phyloP scores from a whole-genome alignment of 2,797 vertebrate genomes.

The Neoniphon sammara region DNA sequence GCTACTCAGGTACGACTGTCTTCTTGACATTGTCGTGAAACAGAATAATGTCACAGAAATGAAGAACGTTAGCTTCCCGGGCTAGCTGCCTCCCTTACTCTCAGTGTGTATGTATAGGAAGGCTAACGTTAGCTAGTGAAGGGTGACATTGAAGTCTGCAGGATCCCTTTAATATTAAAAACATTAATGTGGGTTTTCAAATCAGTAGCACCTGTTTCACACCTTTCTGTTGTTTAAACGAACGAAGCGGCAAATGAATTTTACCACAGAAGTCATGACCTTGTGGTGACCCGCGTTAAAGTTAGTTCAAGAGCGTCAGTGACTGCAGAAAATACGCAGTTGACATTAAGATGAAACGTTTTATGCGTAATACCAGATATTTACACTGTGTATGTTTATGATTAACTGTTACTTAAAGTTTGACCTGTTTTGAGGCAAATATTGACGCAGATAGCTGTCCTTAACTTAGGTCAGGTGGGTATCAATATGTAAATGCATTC shows the following conservation, averaged over 20 bases:
- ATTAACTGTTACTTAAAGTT: not conserved
- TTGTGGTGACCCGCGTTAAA: slow-evolving; percentile 75
- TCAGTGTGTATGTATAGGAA: not conserved
- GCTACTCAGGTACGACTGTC: slow-evolving; percentile 70
- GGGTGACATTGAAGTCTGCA: slow-evolving; percentile 68
- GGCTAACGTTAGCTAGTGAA: slow-evolving; percentile 22
- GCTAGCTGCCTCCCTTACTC: slow-evolving; percentile 54
- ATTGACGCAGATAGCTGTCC: not conserved
- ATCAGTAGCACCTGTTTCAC: not conserved
- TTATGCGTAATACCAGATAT: not conserved
- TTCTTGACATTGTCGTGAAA: accelerated
- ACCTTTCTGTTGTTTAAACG: not conserved
- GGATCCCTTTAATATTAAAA: not conserved
- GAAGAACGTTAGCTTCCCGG: not conserved
- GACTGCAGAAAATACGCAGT: slow-evolving; percentile 50
- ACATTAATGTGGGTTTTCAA: not conserved
- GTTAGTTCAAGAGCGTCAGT: slow-evolving; percentile 49
- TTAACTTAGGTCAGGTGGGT: not conserved
- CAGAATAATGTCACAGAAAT: accelerated
- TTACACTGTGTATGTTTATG: not conserved
- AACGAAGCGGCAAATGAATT: not conserved
- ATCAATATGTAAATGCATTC: too few relatives aligned
- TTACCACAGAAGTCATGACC: slow-evolving; percentile 61
- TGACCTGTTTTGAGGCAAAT: not conserved
- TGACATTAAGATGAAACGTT: not conserved